Base-by-base conservation (phyloP, 2,113 vertebrate genomes). In the Ancistrus triradiatus region DNA sequence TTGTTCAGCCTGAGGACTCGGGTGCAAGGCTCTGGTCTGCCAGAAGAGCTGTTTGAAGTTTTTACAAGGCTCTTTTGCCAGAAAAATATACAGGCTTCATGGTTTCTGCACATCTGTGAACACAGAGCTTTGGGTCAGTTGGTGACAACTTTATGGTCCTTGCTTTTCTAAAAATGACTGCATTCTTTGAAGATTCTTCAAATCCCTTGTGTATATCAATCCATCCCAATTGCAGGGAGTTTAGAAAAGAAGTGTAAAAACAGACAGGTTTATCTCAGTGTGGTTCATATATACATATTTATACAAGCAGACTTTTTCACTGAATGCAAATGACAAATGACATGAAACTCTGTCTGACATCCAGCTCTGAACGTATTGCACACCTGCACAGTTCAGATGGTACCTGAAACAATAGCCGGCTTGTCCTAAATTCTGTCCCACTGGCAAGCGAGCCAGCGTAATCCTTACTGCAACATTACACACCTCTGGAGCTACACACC, bases 351-450 rank as follows among this genome's bases (percentile, higher is more conserved):
- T 44, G n/a, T 64, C 66, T 73, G 46, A 66, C 53, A 61, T 69
- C 35, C 69, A 35, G 14, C 52, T 55, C 55, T 63, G 62, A 69
- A 77, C 68, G 62, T 35, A 40, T 81, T 76, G 68, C 76, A 66
- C 42, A 55, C 48, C 63, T 65, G 44, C 64, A 28, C 59, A 48
- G 18, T 48, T 35, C 43, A 60, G 58, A 44, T 48, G 14, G 19
- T 24, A 15, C 19, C 11, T 18, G 8, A 33, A 73, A 86, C 82
- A 83, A 78, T 70, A 69, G 78, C 10, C 69, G 80, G 77, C 57
- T 75, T 81, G 75, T 82, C 71, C 70, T n/a, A 60, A 72, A 71
- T 64, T 76, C 78, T 78, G 78, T 66, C 68, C 62, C 44, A 76
- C 59, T 68, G 76, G 78, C 77, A 83, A 80, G 77, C 68, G 53